Evolutionary conservation across 2,888 invertebrate genomes (phyloP).

Genomic region (Polydrusus cervinus): DNA sequence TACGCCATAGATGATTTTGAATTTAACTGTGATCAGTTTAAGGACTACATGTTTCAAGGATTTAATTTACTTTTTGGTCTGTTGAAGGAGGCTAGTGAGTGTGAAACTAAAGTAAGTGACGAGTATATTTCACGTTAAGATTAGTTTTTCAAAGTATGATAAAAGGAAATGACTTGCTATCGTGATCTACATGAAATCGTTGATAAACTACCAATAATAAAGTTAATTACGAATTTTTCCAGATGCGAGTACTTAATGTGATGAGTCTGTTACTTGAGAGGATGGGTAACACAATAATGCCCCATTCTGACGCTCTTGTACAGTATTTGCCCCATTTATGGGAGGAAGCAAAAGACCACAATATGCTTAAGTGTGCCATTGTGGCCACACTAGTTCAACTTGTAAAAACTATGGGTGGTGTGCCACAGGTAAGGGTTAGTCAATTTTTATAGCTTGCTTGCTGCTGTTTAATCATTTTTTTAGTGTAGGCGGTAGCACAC

Average conservation of each 20-base stretch:
- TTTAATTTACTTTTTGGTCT: constrained; percentile 88
- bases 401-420: constrained; percentile 80
- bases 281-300: constrained; percentile 83
- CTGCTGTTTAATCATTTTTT: too few relatives aligned
- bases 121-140: too few relatives aligned
- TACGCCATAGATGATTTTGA: constrained; percentile 93
- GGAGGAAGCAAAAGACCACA: constrained; percentile 90
- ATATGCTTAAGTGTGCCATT: constrained; percentile 93
- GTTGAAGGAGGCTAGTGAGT: constrained; percentile 90
- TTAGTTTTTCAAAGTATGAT: too few relatives aligned
- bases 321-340: constrained; percentile 91
- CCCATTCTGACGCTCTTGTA: constrained; percentile 81
- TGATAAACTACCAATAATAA: too few relatives aligned
- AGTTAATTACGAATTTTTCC: constrained; percentile 62
- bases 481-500: too few relatives aligned
- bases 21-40: constrained; percentile 90
- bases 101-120: constrained; percentile 87
- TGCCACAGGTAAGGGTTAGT: constrained; percentile 49
- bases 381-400: constrained; percentile 90
- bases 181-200: too few relatives aligned
- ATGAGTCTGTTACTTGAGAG: constrained; percentile 92
- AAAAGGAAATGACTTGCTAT: too few relatives aligned
- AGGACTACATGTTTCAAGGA: constrained; percentile 85
- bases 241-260: constrained; percentile 93
- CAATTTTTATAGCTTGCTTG: background rate